phyloP scores from a whole-genome alignment of 2,113 vertebrate genomes.

The Apodemus speciosus region DNA sequence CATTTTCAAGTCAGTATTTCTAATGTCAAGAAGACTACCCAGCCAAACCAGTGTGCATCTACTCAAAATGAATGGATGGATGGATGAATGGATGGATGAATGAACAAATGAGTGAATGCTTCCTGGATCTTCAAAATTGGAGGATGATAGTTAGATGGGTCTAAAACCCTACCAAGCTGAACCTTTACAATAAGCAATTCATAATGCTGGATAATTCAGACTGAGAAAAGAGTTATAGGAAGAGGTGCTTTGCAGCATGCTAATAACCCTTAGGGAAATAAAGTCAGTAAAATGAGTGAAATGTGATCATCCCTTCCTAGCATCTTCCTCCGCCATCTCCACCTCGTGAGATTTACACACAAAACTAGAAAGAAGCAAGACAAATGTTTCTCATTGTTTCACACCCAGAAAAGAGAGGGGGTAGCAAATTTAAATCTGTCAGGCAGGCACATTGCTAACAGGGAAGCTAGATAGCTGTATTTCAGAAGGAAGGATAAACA shows the following conservation, averaged over 20 bases:
- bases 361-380: background rate
- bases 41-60: background rate
- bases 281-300: background rate
- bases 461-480: conserved; percentile 1
- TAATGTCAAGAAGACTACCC: background rate
- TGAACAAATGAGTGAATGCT: background rate
- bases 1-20: background rate
- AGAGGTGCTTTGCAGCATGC: background rate
- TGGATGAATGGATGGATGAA: background rate
- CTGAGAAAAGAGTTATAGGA: background rate
- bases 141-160: background rate
- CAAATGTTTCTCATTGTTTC: background rate
- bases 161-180: background rate
- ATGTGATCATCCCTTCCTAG: background rate
- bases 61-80: background rate
- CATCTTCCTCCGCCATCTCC: background rate
- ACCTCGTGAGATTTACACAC: background rate
- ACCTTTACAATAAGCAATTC: background rate
- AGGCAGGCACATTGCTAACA: conserved; percentile 23
- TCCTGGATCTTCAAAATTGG: background rate
- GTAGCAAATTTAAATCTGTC: conserved; percentile 8
- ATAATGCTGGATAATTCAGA: background rate
- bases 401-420: background rate
- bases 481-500: conserved; percentile 49
- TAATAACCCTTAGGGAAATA: background rate